Conservation (phyloP, 2,888 invertebrate genomes). For the Ariolimax columbianus region DNA sequence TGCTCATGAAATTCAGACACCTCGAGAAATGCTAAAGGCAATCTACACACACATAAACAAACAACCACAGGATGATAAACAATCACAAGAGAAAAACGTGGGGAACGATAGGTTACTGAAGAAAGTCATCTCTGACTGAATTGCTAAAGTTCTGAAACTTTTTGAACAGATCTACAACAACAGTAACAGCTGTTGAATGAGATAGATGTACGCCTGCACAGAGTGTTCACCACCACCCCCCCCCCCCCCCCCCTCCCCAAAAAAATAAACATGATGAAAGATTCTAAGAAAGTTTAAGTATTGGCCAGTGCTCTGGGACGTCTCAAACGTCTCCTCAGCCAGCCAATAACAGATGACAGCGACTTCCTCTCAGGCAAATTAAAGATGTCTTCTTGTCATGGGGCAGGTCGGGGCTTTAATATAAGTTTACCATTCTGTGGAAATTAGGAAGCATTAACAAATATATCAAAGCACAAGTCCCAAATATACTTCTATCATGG, state of each 20-base stretch:
- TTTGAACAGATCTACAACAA: neutral
- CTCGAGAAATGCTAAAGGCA: too few relatives aligned
- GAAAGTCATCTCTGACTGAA: too few relatives aligned
- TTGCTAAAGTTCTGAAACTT: neutral
- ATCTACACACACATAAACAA: too few relatives aligned
- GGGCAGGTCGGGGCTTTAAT: constrained; percentile 89
- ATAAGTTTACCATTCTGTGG: constrained; percentile 82
- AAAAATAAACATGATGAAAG: neutral
- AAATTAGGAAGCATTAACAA: neutral
- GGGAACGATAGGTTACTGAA: too few relatives aligned
- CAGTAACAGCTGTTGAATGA: neutral
- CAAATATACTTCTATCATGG: neutral
- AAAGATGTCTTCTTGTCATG: constrained; percentile 64
- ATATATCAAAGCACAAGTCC: neutral
- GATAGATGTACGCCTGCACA: too few relatives aligned
- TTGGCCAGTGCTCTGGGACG: constrained; percentile 39
- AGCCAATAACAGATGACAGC: constrained; percentile 47
- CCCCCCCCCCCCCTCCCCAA: neutral
- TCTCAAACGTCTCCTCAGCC: constrained; percentile 45
- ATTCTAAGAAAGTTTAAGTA: constrained; percentile 4
- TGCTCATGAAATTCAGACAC: too few relatives aligned
- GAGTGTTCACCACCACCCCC: too few relatives aligned
- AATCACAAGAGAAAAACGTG: too few relatives aligned
- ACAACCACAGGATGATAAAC: too few relatives aligned
- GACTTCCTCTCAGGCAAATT: constrained; percentile 50